Percentiles rank a stretch among this genome's conserved stretches.
phyloP scores from a whole-genome alignment of 2,113 vertebrate genomes.

The Centropus bengalensis region DNA sequence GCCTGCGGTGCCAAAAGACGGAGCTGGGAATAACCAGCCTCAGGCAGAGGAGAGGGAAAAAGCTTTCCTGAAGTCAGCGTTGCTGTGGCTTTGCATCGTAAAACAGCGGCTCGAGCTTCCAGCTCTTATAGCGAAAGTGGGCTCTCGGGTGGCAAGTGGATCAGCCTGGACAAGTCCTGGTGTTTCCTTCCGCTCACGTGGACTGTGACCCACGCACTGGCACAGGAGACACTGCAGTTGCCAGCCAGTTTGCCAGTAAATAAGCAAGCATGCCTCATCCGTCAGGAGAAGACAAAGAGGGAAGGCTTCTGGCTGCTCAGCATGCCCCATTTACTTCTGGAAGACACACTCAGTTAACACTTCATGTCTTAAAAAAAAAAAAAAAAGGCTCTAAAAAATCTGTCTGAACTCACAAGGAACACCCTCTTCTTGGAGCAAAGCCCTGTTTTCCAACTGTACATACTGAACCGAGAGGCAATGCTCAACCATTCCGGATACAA shows the following conservation, averaged over 20 bases:
- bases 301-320: background rate
- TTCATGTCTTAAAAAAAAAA: background rate
- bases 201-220: background rate
- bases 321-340: background rate
- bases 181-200: background rate
- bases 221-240: background rate
- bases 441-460: background rate
- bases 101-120: background rate
- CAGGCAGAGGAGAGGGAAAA: accelerated
- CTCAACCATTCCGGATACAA: background rate
- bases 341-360: background rate
- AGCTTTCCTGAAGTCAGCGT: background rate
- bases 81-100: background rate
- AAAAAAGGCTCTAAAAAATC: background rate
- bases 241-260: background rate
- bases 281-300: background rate
- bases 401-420: background rate
- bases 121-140: background rate
- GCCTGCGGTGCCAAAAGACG: background rate
- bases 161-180: background rate
- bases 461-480: background rate
- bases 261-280: background rate
- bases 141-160: background rate
- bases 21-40: background rate
- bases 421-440: background rate